These are phyloP conservation scores for Acipenser ruthenus DNA, from an alignment of 2,797 vertebrate genomes.

Conservation along the genomic window DNA sequence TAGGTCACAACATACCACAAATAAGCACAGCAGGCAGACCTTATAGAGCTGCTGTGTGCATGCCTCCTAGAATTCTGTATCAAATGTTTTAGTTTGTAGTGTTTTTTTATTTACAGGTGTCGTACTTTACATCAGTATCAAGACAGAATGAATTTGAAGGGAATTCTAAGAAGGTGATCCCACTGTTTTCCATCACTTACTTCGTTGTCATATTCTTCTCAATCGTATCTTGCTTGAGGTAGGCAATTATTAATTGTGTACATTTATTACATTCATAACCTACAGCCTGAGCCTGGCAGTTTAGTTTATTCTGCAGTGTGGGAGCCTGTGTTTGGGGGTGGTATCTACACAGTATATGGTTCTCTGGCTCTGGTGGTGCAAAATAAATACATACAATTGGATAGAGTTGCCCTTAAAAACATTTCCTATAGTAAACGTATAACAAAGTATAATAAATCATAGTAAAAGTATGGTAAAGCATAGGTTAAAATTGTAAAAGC, in stretches of 20 bases:
- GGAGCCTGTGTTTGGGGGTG: too few relatives aligned
- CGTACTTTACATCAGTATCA: slow-evolving; percentile 68
- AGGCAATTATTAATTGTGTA: slow-evolving; percentile 22
- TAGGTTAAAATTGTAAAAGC: too few relatives aligned
- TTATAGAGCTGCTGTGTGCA: neutral
- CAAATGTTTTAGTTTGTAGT: too few relatives aligned
- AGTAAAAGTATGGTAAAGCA: too few relatives aligned
- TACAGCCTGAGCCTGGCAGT: too few relatives aligned
- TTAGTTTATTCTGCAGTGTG: too few relatives aligned
- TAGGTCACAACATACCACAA: neutral
- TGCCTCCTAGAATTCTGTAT: neutral
- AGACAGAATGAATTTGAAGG: slow-evolving; percentile 72
- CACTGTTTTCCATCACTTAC: slow-evolving; percentile 64
- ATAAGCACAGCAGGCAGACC: neutral
- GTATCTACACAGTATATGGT: too few relatives aligned
- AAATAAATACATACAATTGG: too few relatives aligned
- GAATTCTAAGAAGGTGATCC: slow-evolving; percentile 49
- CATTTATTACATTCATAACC: slow-evolving; percentile 9
- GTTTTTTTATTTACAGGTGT: slow-evolving; percentile 43
- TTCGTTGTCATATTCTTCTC: slow-evolving; percentile 64
- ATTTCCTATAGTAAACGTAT: too few relatives aligned
- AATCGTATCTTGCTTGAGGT: slow-evolving; percentile 68
- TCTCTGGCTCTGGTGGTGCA: too few relatives aligned
- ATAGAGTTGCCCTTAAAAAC: too few relatives aligned
- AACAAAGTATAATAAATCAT: too few relatives aligned